Conservation (phyloP, 2,797 vertebrate species). For the Myotis pilosus region DNA sequence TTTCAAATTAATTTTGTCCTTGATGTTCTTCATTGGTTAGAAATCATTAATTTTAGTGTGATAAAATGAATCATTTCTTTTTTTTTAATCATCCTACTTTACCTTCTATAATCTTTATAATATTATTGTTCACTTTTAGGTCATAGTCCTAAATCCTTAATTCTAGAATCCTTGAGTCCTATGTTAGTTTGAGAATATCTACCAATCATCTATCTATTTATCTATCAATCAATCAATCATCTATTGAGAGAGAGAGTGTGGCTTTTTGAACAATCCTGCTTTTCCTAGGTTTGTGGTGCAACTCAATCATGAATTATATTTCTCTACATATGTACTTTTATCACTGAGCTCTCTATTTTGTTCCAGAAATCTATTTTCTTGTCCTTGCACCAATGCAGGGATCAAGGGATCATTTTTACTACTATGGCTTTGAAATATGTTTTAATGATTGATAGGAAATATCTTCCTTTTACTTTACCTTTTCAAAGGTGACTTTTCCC, state of each 20-base stretch:
- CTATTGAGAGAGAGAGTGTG: neutral
- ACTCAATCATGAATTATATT: neutral
- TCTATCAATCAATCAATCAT: neutral
- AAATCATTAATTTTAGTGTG: neutral
- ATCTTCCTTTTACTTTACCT: neutral
- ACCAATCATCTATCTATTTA: neutral
- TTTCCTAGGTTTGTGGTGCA: neutral
- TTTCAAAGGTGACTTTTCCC: neutral
- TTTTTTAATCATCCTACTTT: neutral
- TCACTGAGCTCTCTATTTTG: neutral
- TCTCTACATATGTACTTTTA: neutral
- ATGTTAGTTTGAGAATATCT: neutral
- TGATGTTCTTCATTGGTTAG: neutral
- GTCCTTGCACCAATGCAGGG: neutral
- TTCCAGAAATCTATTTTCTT: slow-evolving; percentile 1
- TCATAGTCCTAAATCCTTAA: neutral
- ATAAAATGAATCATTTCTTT: neutral
- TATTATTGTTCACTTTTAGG: neutral
- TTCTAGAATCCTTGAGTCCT: neutral
- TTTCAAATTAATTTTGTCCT: slow-evolving; percentile 5
- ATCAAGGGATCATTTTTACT: neutral
- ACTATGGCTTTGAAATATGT: neutral
- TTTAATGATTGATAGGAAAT: neutral
- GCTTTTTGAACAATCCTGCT: neutral
- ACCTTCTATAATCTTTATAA: neutral